Conservation (phyloP, 2,888 invertebrate genomes). For the Hydroisotoma schaefferi region DNA sequence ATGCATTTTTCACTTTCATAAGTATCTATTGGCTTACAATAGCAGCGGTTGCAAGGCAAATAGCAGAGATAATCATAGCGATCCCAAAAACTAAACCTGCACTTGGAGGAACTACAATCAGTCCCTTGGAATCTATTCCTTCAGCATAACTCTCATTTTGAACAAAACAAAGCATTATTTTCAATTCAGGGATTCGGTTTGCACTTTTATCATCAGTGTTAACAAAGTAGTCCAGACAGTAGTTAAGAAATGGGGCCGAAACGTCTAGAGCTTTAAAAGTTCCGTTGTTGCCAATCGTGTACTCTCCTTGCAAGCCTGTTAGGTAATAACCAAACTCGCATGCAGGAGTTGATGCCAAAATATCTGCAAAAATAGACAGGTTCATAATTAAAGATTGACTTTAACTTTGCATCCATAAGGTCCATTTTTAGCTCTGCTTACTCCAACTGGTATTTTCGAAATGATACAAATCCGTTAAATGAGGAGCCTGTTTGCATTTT, state of each 20-base stretch:
- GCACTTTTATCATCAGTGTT: constrained; percentile 14
- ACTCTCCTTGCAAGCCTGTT: constrained; percentile 17
- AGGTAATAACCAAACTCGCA: constrained; percentile 38
- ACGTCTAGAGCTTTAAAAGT: constrained; percentile 25
- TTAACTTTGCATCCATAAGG: not conserved
- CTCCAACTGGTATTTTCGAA: constrained; percentile 34
- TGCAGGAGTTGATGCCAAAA: constrained; percentile 39
- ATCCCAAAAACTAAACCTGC: constrained; percentile 36
- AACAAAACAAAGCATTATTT: constrained; percentile 37
- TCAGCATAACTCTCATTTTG: constrained; percentile 7
- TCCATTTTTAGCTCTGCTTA: constrained; percentile 14
- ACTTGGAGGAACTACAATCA: constrained; percentile 23
- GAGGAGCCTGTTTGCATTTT: constrained; percentile 13
- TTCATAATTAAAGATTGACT: not conserved
- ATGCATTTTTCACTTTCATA: not conserved
- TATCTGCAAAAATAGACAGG: constrained; percentile 30
- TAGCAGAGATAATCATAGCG: constrained; percentile 40
- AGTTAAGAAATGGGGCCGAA: constrained; percentile 34
- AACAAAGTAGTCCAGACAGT: constrained; percentile 45
- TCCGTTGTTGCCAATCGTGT: constrained; percentile 32
- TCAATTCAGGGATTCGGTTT: constrained; percentile 17
- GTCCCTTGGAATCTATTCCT: not conserved
- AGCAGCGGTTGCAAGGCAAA: constrained; percentile 47
- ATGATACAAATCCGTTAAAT: constrained; percentile 18
- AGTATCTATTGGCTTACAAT: constrained; percentile 24